A percentile compares a stretch with the other conserved stretches of the same genome.
Conservation (phyloP, 2,888 invertebrate genomes). For the Malthinus flaveolus region DNA sequence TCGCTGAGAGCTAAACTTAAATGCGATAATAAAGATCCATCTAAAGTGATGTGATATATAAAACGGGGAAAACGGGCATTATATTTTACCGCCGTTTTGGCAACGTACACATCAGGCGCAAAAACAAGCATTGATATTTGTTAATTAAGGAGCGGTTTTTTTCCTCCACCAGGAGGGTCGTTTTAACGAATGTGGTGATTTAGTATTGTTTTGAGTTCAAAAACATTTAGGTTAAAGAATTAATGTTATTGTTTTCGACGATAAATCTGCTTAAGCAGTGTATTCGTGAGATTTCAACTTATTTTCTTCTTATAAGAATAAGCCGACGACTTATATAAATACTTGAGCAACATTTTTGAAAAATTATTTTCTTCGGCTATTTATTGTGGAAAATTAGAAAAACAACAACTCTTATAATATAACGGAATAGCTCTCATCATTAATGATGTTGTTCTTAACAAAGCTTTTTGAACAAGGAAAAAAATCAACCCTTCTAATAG, state of each 20-base stretch:
- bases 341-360: neutral
- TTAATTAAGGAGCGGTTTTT: constrained; percentile 36
- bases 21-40: constrained; percentile 42
- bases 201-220: constrained; percentile 16
- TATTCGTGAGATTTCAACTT: constrained; percentile 41
- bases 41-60: constrained; percentile 2
- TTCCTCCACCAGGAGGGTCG: constrained; percentile 10
- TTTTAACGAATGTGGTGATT: constrained; percentile 16
- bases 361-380: neutral
- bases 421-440: too few species aligned
- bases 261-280: constrained; percentile 37
- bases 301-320: constrained; percentile 36
- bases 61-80: constrained; percentile 19
- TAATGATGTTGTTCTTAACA: too few species aligned
- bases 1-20: constrained; percentile 39
- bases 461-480: too few species aligned
- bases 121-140: constrained; percentile 37
- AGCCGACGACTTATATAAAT: constrained; percentile 17
- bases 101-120: constrained; percentile 4
- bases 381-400: too few species aligned
- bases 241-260: constrained; percentile 39
- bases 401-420: too few species aligned
- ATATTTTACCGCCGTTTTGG: constrained; percentile 4
- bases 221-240: constrained; percentile 29
- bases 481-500: too few species aligned